Percentiles rank a stretch among this genome's conserved stretches.
Evolutionary conservation across 2,797 vertebrate species (phyloP).

Genomic region (Sebastes hopkinsi): DNA sequence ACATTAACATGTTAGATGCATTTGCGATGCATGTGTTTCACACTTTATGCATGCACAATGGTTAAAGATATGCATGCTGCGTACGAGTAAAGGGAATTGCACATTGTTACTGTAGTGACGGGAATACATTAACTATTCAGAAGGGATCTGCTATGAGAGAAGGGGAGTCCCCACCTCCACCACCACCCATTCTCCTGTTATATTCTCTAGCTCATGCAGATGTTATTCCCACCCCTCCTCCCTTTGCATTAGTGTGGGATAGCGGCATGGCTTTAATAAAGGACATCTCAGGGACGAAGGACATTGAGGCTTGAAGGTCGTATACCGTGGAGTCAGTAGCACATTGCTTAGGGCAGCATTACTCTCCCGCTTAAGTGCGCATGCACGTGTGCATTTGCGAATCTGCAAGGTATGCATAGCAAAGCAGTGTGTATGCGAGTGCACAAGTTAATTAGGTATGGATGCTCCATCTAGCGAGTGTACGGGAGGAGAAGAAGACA

Average conservation of each 20-base stretch:
- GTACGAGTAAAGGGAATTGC: constrained; percentile 5
- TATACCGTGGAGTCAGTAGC: constrained; percentile 39
- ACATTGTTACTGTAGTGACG: constrained; percentile 25
- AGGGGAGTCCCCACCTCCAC: background rate
- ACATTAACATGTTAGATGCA: constrained; percentile 55
- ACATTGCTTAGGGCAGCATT: constrained; percentile 74
- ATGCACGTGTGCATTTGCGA: constrained; percentile 32
- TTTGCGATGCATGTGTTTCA: constrained; percentile 32
- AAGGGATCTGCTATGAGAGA: constrained; percentile 7
- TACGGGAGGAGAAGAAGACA: constrained; percentile 26
- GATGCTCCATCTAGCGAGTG: constrained; percentile 29
- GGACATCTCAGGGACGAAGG: constrained; percentile 65
- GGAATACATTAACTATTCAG: constrained; percentile 47
- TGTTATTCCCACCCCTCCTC: constrained; percentile 50
- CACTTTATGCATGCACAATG: constrained; percentile 19
- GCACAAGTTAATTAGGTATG: constrained; percentile 51
- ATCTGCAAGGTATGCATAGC: constrained; percentile 56
- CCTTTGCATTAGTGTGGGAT: constrained; percentile 52
- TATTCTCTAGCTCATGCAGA: constrained; percentile 59
- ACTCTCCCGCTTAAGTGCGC: constrained; percentile 46
- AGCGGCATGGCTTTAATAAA: constrained; percentile 56
- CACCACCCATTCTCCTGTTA: constrained; percentile 22
- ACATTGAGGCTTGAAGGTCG: constrained; percentile 75
- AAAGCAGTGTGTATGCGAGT: constrained; percentile 30
- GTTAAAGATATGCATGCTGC: constrained; percentile 4